Conservation (phyloP, 2,113 vertebrate genomes). For the Dolichallabes microphthalmus region DNA sequence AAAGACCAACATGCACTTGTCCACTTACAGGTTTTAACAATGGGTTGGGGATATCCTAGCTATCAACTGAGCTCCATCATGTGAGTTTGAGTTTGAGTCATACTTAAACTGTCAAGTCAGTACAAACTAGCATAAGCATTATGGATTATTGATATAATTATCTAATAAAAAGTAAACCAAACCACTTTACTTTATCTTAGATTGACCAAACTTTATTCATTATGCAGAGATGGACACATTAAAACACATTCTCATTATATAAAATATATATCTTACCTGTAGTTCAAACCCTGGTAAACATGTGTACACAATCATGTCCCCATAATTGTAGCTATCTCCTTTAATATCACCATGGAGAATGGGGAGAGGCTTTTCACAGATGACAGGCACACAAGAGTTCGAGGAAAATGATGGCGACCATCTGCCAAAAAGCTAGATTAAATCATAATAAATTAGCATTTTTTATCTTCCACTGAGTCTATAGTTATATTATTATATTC, state of each 20-base stretch:
- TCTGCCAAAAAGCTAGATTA: slow-evolving; percentile 75
- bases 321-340: slow-evolving; percentile 78
- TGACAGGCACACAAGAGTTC: slow-evolving; percentile 78
- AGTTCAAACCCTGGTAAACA: slow-evolving; percentile 87
- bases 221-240: not conserved
- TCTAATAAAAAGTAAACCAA: not conserved
- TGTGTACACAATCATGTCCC: slow-evolving; percentile 77
- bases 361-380: slow-evolving; percentile 78
- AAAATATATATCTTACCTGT: slow-evolving; percentile 72
- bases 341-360: slow-evolving; percentile 77
- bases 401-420: slow-evolving; percentile 85
- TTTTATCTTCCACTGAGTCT: not conserved
- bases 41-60: not conserved
- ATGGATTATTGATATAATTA: not conserved
- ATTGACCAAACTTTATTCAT: not conserved
- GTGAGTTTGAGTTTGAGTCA: not conserved
- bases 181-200: not conserved
- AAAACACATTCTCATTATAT: not conserved
- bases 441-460: slow-evolving; percentile 18
- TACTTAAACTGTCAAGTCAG: not conserved
- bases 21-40: not conserved
- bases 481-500: not conserved
- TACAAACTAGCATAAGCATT: not conserved
- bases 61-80: not conserved
- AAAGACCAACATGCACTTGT: not conserved